Evolutionary conservation across 37 sponge, comb jelly and placozoan genomes (phyloP).

Genomic region (Beroe ovata): DNA sequence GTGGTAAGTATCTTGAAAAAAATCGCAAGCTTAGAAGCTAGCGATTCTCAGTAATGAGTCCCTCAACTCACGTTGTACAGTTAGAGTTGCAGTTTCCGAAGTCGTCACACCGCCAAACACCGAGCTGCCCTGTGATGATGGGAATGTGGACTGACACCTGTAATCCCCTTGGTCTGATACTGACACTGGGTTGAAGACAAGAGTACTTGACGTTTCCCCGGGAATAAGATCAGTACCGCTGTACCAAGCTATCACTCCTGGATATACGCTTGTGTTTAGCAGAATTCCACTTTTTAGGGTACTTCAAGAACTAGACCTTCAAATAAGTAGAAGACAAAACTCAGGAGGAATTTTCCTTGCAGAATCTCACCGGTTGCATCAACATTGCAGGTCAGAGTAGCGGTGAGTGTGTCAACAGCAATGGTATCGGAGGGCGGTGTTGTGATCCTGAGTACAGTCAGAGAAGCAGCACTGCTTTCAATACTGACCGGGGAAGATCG

Average conservation of each 20-base stretch:
- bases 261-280: too few species aligned
- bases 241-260: conserved; percentile 42
- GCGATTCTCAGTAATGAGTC: too few species aligned
- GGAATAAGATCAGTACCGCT: neutral
- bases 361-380: conserved; percentile 22
- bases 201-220: conserved; percentile 6
- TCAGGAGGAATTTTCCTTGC: too few species aligned
- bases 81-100: neutral
- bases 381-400: conserved; percentile 23
- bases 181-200: neutral
- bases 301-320: too few species aligned
- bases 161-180: neutral
- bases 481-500: too few species aligned
- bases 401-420: conserved; percentile 26
- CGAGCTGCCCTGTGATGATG: neutral
- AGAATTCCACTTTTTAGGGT: too few species aligned
- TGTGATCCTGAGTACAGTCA: conserved; percentile 8
- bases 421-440: conserved; percentile 1
- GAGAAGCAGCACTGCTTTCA: neutral
- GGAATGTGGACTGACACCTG: conserved; percentile 25
- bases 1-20: too few species aligned
- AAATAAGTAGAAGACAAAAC: too few species aligned
- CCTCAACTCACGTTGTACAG: conserved; percentile 60
- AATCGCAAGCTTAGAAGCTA: too few species aligned
- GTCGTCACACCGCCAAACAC: conserved; percentile 27